phyloP scores from a whole-genome alignment of 1,140 invertebrate species.

The Heliconius congener region DNA sequence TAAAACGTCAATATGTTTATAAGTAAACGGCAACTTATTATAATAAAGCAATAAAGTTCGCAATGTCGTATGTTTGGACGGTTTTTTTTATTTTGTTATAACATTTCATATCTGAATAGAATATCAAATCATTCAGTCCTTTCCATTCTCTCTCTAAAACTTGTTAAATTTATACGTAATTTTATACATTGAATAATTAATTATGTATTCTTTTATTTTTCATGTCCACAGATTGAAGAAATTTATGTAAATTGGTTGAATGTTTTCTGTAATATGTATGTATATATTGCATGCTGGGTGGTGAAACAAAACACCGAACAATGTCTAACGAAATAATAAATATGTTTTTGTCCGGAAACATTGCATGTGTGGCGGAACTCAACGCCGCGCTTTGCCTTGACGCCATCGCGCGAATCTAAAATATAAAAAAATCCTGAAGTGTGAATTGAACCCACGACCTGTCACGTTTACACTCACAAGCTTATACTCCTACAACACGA shows the following conservation, averaged over 20 bases:
- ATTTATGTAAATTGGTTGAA: too few relatives aligned
- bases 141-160: neutral
- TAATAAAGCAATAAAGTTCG: slow-evolving; percentile 14
- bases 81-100: neutral
- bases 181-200: neutral
- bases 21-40: neutral
- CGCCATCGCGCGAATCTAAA: neutral
- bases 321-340: too few relatives aligned
- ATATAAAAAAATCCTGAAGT: neutral
- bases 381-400: too few relatives aligned
- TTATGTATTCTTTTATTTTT: too few relatives aligned
- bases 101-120: neutral
- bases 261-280: too few relatives aligned
- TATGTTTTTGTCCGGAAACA: too few relatives aligned
- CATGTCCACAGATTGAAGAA: too few relatives aligned
- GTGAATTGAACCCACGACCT: neutral
- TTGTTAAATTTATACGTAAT: neutral
- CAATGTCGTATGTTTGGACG: neutral
- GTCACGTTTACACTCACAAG: neutral
- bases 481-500: neutral
- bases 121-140: neutral
- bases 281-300: too few relatives aligned
- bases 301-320: too few relatives aligned
- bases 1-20: slow-evolving; percentile 1
- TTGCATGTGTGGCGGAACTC: too few relatives aligned